Evolutionary conservation across 2,888 invertebrate genomes (phyloP).

Genomic region (Serrognathus titanus): DNA sequence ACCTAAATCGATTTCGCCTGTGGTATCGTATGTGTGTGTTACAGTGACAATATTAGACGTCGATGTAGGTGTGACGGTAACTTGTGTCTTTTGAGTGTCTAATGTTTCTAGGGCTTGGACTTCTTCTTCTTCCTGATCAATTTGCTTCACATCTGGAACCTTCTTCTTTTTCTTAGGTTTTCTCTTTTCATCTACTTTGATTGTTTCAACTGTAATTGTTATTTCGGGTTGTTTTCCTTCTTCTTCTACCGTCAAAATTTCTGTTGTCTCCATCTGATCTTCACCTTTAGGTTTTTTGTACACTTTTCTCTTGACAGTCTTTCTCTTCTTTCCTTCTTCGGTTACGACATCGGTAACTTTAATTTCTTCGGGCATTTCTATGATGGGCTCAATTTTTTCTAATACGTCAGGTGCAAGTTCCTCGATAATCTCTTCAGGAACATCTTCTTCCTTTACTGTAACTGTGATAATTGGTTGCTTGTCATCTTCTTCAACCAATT

Average conservation of each 20-base stretch:
- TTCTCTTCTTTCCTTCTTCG: constrained; percentile 10
- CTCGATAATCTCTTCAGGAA: constrained; percentile 23
- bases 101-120: constrained; percentile 15
- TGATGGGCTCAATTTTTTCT: neutral
- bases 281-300: constrained; percentile 29
- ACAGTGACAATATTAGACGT: constrained; percentile 15
- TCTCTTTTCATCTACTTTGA: constrained; percentile 36
- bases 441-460: constrained; percentile 29
- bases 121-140: constrained; percentile 21
- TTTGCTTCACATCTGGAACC: constrained; percentile 31
- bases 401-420: neutral
- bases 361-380: constrained; percentile 23
- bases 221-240: constrained; percentile 42
- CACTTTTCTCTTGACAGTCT: constrained; percentile 11
- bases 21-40: constrained; percentile 21
- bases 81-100: constrained; percentile 13
- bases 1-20: constrained; percentile 17
- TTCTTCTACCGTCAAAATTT: constrained; percentile 36
- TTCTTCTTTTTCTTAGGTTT: constrained; percentile 30
- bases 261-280: constrained; percentile 45
- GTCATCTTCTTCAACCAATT: constrained; percentile 32
- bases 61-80: constrained; percentile 19
- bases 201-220: constrained; percentile 21
- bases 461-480: constrained; percentile 34
- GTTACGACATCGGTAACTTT: constrained; percentile 12